Evolutionary conservation across 2,113 vertebrate genomes (phyloP), one percentile per base, ranked within the genome.

Genomic region (Tichodroma muraria): DNA sequence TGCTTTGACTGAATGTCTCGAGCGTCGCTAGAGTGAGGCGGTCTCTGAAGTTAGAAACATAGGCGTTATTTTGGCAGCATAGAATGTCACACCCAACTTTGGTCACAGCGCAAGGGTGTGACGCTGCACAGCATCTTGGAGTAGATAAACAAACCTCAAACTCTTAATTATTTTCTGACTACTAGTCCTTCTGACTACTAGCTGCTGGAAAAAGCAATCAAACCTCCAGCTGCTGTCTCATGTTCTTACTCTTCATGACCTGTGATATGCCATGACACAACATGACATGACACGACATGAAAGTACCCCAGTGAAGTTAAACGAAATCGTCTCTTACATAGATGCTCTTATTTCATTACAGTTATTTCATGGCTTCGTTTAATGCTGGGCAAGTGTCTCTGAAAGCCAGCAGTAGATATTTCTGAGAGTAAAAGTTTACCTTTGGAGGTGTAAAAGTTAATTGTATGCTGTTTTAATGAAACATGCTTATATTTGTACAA

Each of bases 271-370:
- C 10, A 42, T 44, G 56, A 63, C 38, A 57, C 22, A 14, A 79
- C 15, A 33, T 16, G 5, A 63, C 2, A 1, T 31, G n/a, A 31
- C 35, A 50, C 2, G 4, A 49, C 44, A 25, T 8, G n/a, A 54
- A 20, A 30, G 42, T 61, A 50, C 24, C 15, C 16, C 49, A 61
- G 54, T n/a, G 28, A 80, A 86, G 16, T 72, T 64, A 60, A 60
- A 33, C 0, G 0, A 59, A 80, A 75, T 37, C 1, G 35, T 21
- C 19, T 76, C n/a, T 28, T 25, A 60, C 6, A 27, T 13, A 81
- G 30, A 50, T 31, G 10, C 7, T 71, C 4, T 42, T 59, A 53
- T 27, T 84, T 38, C 22, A 23, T 78, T 33, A 44, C 6, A 20
- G 53, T 75, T 81, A 59, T 56, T 66, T 84, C 64, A 78, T 1